Evolutionary conservation across 2,888 invertebrate species (phyloP).

Genomic region (Eulithis prunata): DNA sequence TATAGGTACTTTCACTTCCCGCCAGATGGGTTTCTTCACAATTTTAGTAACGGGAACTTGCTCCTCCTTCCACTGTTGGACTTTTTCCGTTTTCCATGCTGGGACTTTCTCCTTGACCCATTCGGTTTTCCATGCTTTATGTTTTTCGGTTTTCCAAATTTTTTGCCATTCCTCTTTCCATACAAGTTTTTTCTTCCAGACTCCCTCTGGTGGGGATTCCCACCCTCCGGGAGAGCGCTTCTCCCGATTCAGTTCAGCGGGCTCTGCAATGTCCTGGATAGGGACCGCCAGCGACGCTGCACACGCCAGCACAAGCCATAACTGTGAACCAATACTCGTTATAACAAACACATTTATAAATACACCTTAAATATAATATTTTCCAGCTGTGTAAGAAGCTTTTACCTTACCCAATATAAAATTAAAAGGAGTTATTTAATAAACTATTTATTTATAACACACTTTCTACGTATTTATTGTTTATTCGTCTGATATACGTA

Average conservation of each 20-base stretch:
- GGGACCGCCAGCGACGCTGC: constrained; percentile 74
- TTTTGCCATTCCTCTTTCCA: constrained; percentile 94
- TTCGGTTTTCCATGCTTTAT: constrained; percentile 88
- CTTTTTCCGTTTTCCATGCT: constrained; percentile 91
- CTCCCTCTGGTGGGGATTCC: constrained; percentile 86
- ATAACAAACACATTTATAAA: too few relatives aligned
- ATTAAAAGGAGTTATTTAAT: too few relatives aligned
- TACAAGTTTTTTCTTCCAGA: constrained; percentile 92
- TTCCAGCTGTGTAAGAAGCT: too few relatives aligned
- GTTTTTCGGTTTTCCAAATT: constrained; percentile 90
- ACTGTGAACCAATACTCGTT: constrained; percentile 73
- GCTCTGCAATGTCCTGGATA: constrained; percentile 57
- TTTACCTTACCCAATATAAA: too few relatives aligned
- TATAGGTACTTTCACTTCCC: constrained; percentile 88
- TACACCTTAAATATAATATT: too few relatives aligned
- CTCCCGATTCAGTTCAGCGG: constrained; percentile 72
- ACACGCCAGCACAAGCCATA: constrained; percentile 84
- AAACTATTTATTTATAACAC: too few relatives aligned
- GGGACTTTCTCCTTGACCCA: constrained; percentile 91
- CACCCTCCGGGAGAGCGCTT: constrained; percentile 83
- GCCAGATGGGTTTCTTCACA: constrained; percentile 88
- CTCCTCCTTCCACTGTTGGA: constrained; percentile 91
- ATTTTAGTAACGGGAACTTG: constrained; percentile 89
- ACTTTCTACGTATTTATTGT: too few relatives aligned
- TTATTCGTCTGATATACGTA: too few relatives aligned